These are phyloP conservation scores for Pangasius krempfi DNA, from an alignment of 2,797 vertebrate species.

Conservation along the genomic window DNA sequence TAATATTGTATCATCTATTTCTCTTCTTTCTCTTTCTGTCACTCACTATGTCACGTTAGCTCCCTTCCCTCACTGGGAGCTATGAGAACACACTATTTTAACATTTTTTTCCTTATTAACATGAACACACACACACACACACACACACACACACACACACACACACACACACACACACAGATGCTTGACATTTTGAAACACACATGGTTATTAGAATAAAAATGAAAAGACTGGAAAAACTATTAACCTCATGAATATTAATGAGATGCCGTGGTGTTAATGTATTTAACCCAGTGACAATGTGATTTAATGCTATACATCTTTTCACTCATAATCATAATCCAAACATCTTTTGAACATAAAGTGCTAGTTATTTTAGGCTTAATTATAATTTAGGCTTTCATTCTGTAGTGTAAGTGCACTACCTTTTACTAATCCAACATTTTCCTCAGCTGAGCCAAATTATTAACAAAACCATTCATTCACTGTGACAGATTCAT, in stretches of 20 bases:
- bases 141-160: not conserved
- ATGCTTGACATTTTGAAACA: slow-evolving; percentile 70
- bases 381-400: not conserved
- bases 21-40: not conserved
- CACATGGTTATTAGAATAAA: slow-evolving; percentile 47
- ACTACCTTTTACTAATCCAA: not conserved
- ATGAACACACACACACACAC: slow-evolving; percentile 61
- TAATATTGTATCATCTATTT: not conserved
- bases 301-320: not conserved
- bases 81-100: not conserved
- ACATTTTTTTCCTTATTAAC: not conserved
- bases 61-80: not conserved
- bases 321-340: not conserved
- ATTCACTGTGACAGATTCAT: no score
- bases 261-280: slow-evolving; percentile 10
- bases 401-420: not conserved
- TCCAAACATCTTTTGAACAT: not conserved
- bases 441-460: not conserved
- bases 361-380: not conserved
- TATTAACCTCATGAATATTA: slow-evolving; percentile 52
- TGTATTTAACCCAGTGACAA: not conserved
- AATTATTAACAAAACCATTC: no score
- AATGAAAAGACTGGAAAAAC: slow-evolving; percentile 25
- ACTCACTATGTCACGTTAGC: no score
- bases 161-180: slow-evolving; percentile 29